These are phyloP conservation scores for Gallinago paraguaiae DNA, from an alignment of 2,113 vertebrate genomes.

Conservation along the genomic window DNA sequence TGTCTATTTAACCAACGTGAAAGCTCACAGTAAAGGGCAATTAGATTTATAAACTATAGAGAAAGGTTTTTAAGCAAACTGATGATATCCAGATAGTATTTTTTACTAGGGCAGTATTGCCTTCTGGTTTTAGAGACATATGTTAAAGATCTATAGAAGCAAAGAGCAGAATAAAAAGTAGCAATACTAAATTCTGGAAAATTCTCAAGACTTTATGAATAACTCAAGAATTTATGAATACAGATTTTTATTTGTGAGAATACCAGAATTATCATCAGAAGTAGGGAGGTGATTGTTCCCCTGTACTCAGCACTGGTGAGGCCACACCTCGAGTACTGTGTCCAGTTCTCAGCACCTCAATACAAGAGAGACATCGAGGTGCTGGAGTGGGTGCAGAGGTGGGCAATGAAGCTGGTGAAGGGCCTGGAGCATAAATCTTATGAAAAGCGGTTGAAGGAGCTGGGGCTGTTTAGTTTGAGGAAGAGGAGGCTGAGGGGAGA, in stretches of 20 bases:
- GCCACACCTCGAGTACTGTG: no score
- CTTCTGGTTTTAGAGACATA: neutral
- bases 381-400: no score
- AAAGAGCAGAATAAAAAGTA: constrained; percentile 2
- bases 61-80: neutral
- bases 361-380: no score
- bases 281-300: no score
- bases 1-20: constrained; percentile 1
- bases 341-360: no score
- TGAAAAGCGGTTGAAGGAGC: no score
- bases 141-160: neutral
- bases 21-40: neutral
- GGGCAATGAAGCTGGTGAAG: no score
- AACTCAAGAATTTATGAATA: neutral
- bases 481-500: no score
- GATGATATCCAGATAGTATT: neutral
- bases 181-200: neutral
- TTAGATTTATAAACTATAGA: neutral
- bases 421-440: no score
- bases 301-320: no score
- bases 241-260: neutral
- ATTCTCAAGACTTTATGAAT: neutral
- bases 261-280: no score
- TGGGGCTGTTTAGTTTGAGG: no score
- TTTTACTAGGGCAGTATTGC: neutral